Conservation (phyloP, 2,797 vertebrate genomes). For the Muraenolepis orangiensis region DNA sequence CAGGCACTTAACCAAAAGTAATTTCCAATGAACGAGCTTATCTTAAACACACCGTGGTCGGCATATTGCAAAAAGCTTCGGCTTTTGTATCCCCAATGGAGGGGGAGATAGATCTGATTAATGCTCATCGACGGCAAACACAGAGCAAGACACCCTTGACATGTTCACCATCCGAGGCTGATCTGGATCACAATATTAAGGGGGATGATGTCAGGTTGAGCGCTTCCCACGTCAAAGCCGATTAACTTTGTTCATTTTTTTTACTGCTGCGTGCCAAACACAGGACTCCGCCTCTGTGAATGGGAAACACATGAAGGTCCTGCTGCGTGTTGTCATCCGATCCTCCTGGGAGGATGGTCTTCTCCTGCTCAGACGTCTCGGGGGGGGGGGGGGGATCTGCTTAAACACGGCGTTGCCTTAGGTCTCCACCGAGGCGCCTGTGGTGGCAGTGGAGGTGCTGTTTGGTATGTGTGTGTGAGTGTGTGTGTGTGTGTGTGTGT, state of each 20-base stretch:
- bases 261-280: background rate
- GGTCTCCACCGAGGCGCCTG: background rate
- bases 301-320: constrained; percentile 29
- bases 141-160: background rate
- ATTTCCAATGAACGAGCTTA: background rate
- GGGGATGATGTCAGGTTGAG: background rate
- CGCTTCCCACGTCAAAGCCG: background rate
- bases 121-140: background rate
- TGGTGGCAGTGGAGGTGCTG: background rate
- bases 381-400: background rate
- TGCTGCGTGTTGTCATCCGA: constrained; percentile 23
- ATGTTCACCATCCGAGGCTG: background rate
- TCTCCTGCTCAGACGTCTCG: constrained; percentile 17
- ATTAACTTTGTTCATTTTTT: background rate
- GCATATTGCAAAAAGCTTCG: constrained; percentile 1
- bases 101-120: background rate
- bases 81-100: background rate
- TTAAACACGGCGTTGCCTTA: background rate
- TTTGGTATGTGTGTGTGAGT: background rate
- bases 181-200: constrained; percentile 2
- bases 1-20: background rate
- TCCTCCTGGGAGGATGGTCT: constrained; percentile 35
- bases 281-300: constrained; percentile 6
- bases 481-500: too few species aligned
- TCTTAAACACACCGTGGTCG: background rate